Evolutionary conservation across 2,113 vertebrate genomes (phyloP), one percentile per base, ranked within the genome.

Genomic region (Cinclus cinclus): DNA sequence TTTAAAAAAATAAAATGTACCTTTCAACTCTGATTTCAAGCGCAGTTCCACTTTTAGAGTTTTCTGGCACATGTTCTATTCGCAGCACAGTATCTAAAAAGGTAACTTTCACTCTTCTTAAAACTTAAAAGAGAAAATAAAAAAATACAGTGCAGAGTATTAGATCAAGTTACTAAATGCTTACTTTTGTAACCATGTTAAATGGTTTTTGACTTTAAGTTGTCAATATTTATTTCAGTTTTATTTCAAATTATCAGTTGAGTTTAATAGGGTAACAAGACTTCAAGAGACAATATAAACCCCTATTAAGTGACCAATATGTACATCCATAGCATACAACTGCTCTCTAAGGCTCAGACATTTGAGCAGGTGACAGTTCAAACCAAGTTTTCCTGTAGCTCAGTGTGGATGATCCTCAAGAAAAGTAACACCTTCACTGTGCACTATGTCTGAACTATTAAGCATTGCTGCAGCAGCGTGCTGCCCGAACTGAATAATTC

Each of bases 31-130:
- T 98, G 94, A 99, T 98, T 98, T 99, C 99, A 95, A 99, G 98
- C 37, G 99, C 99, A 69, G 99, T 98, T 97, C 99, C 99, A 92
- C 98, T 99, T 98, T 99, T 99, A 75, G 99, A 99, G 97, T 99
- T 99, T 97, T 99, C 99, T 1, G 98, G 99, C 92, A 99, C 98
- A 46, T 99, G 99, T 97, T 99, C 99, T 60, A 99, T 98, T 97
- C 99, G 98, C 86, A 99, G 98, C 88, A 99, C 98, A 37, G 99
- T 99, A 91, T 99, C 98, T 97, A 99, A 93, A 98, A 99, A 99
- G 9, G 98, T 99, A 96, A 99, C 99, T 97, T 99, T 99, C 44
- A 99, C 99, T 98, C 99, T 98, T 98, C 99, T 98, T 92, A 99
- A 95, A 95, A 99, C 99, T 99, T 97, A 37, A 97, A 89, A 41